Base-by-base conservation (phyloP, 1,140 invertebrate species). In the Caerostris darwini region DNA sequence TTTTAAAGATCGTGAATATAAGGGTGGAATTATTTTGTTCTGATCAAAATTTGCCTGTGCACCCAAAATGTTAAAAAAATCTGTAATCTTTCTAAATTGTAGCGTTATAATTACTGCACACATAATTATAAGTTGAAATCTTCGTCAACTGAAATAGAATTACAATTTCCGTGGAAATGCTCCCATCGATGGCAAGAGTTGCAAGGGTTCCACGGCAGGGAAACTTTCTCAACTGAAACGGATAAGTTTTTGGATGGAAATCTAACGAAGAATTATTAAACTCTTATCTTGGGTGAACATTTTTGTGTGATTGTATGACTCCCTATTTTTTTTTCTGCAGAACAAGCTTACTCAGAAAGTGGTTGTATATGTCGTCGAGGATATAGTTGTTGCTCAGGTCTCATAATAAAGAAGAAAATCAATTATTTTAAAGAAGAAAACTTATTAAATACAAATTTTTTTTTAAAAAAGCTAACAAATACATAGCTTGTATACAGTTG, bases 171-270 rank as follows among this genome's bases (percentile, higher is more conserved):
- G n/a, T 61, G 86, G 61, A 64, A 69, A 89, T 89, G 64, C 64
- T 14, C 61, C 64, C 64, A 54, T 71, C 87, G 64, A 87, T 54
- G 34, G 58, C 8, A 14, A 59, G 57, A 85, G 54, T 85, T 85
- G 82, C 53, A 8, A 56, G n/a, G 82, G 12, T 85, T 56, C 82
- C 19, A 86, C 34, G 54, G 83, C 8, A 34, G 7, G 61, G 5
- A 19, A 82, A 82, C 57, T 53, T 82, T 61, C 77, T 91, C 90
- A 82, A 34, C 69, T 82, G 90, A 91, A 91, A 82, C 90, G 90
- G 69, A 91, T 91, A 90, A 87, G 64, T 69, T 90, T 90, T 69
- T 58, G 86, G 58, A 53, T 61, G 86, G 61, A 64, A 69, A 50
- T 71, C 87, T 71, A 64, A 10, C 61, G 87, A 67, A 64, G 64